A percentile compares a stretch with the other conserved stretches of the same genome.
phyloP scores from a whole-genome alignment of 2,888 invertebrate species.

The Brachypalpus laphriformis region DNA sequence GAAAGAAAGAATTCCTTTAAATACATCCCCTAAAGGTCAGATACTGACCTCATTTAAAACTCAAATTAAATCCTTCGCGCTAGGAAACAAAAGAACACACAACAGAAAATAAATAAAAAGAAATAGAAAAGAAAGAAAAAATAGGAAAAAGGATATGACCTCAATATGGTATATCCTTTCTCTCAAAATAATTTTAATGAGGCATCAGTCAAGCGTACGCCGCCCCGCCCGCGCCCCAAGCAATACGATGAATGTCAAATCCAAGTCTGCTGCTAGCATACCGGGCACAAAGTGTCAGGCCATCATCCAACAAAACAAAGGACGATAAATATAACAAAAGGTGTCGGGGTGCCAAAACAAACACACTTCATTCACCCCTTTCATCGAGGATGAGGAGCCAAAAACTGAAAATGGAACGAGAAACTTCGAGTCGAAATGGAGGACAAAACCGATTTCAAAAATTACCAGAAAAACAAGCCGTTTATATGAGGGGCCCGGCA shows the following conservation, averaged over 20 bases:
- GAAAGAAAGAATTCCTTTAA: background rate
- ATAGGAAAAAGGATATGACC: conserved; percentile 52
- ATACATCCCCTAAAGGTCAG: background rate
- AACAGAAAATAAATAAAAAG: background rate
- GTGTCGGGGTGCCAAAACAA: conserved; percentile 47
- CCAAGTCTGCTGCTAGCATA: conserved; percentile 24
- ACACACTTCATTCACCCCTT: conserved; percentile 40
- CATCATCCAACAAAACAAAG: conserved; percentile 31
- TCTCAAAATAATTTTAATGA: conserved; percentile 60
- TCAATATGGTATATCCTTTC: conserved; percentile 40
- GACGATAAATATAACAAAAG: conserved; percentile 51
- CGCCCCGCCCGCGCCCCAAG: background rate
- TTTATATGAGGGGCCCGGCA: conserved; percentile 11
- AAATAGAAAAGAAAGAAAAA: background rate
- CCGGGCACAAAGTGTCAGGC: conserved; percentile 33
- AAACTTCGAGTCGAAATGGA: conserved; percentile 9
- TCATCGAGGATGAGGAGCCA: background rate
- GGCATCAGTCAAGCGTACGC: conserved; percentile 56
- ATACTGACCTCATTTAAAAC: conserved; percentile 5
- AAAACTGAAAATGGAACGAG: background rate
- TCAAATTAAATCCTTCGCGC: conserved; percentile 3
- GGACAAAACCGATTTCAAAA: conserved; percentile 25
- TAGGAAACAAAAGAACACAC: conserved; percentile 9
- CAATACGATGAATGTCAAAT: conserved; percentile 53
- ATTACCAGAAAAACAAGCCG: conserved; percentile 36